phyloP scores from a whole-genome alignment of 2,888 invertebrate genomes.

The Agrochola litura region DNA sequence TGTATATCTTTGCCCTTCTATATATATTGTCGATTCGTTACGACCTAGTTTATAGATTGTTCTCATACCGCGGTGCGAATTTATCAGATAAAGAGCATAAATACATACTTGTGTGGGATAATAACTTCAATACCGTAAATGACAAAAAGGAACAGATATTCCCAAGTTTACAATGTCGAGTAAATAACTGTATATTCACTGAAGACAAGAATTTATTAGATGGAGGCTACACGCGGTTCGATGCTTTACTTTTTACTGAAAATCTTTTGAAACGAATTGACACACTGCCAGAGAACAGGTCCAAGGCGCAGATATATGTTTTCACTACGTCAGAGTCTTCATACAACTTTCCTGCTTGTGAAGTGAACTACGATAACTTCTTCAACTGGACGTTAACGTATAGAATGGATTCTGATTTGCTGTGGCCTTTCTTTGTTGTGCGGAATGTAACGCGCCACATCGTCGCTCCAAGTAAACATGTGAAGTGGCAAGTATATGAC shows the following conservation, averaged over 20 bases:
- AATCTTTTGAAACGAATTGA: conserved; percentile 49
- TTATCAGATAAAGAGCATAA: conserved; percentile 33
- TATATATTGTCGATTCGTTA: conserved; percentile 16
- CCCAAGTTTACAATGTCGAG: conserved; percentile 64
- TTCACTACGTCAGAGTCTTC: conserved; percentile 75
- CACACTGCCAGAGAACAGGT: conserved; percentile 64
- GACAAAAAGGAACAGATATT: conserved; percentile 27
- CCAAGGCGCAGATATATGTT: conserved; percentile 72
- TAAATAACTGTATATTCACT: conserved; percentile 73
- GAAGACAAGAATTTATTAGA: conserved; percentile 66
- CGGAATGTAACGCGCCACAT: conserved; percentile 68
- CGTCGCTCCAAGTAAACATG: conserved; percentile 73
- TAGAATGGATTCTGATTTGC: conserved; percentile 79
- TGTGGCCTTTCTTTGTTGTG: conserved; percentile 77
- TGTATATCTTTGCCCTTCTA: conserved; percentile 28
- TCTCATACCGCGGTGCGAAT: conserved; percentile 8
- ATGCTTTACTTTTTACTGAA: conserved; percentile 75
- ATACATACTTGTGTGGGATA: conserved; percentile 71
- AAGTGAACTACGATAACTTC: conserved; percentile 75
- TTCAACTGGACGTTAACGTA: conserved; percentile 83
- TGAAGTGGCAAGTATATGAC: conserved; percentile 67
- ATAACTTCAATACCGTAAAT: conserved; percentile 38
- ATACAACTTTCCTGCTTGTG: conserved; percentile 73
- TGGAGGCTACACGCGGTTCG: conserved; percentile 68
- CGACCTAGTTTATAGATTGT: conserved; percentile 1